These are phyloP conservation scores for Cotesia vestalis DNA, from an alignment of 1,140 invertebrate species.

Conservation along the genomic window DNA sequence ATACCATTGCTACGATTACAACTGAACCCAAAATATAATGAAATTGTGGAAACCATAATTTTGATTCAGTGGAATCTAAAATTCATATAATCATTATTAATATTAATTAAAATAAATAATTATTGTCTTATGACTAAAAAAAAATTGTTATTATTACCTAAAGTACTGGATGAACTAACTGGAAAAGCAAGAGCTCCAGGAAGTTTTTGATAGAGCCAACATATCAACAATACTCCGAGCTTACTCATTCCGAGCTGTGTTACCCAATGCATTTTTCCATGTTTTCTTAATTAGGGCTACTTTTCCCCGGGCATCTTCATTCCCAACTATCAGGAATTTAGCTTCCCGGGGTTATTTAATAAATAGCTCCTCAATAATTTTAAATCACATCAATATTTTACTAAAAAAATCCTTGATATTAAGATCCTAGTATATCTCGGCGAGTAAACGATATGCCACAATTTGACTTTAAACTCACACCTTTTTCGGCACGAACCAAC, in stretches of 20 bases:
- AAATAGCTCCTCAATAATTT: not conserved
- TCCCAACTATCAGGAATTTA: not conserved
- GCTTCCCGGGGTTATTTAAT: not conserved
- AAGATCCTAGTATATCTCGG: not conserved
- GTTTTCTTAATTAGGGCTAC: constrained; percentile 14
- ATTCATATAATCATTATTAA: not conserved
- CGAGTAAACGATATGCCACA: constrained; percentile 4
- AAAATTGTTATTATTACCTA: constrained; percentile 13
- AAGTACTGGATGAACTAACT: constrained; percentile 13
- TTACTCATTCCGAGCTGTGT: constrained; percentile 31
- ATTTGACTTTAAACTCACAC: constrained; percentile 20
- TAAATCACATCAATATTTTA: not conserved
- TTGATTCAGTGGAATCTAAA: not conserved
- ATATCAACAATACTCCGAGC: constrained; percentile 22
- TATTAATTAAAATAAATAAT: not conserved
- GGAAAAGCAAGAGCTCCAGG: constrained; percentile 24
- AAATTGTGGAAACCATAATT: constrained; percentile 12
- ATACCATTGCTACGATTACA: constrained; percentile 52
- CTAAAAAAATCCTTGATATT: not conserved
- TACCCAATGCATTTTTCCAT: constrained; percentile 30
- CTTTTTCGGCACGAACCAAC: constrained; percentile 31
- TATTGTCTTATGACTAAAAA: not conserved
- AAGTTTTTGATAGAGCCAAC: constrained; percentile 29
- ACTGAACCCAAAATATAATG: constrained; percentile 52
- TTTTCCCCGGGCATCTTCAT: constrained; percentile 8